A percentile compares a stretch with the other conserved stretches of the same genome.
phyloP scores from a whole-genome alignment of 2,888 invertebrate genomes.

The Abrostola triplasia region DNA sequence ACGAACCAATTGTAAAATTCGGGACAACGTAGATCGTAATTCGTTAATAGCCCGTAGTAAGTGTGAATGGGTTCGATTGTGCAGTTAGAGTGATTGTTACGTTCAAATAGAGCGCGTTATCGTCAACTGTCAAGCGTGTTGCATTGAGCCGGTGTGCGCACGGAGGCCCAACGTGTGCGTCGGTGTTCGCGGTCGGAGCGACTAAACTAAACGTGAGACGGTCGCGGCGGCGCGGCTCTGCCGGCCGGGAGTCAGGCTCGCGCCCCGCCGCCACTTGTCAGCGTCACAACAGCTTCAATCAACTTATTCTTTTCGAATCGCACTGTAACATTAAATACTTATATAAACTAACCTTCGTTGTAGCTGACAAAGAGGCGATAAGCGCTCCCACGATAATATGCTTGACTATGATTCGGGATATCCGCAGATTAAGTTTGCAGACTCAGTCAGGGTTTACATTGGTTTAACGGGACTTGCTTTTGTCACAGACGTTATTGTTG shows the following conservation, averaged over 20 bases:
- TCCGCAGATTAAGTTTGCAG: slow-evolving; percentile 41
- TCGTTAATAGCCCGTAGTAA: slow-evolving; percentile 58
- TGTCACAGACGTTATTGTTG: slow-evolving; percentile 44
- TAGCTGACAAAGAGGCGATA: slow-evolving; percentile 62
- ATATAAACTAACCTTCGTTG: slow-evolving; percentile 72
- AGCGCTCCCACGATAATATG: slow-evolving; percentile 74
- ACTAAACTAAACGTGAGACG: slow-evolving; percentile 74
- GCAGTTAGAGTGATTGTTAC: slow-evolving; percentile 71
- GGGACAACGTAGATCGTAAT: slow-evolving; percentile 55
- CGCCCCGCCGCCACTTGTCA: slow-evolving; percentile 70
- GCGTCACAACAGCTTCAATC: slow-evolving; percentile 72
- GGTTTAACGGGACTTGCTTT: slow-evolving; percentile 54
- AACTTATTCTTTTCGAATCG: slow-evolving; percentile 79
- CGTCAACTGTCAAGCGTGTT: slow-evolving; percentile 68
- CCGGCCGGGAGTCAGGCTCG: slow-evolving; percentile 56
- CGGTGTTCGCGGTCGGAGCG: slow-evolving; percentile 75
- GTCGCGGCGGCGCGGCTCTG: slow-evolving; percentile 45
- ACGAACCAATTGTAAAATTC: slow-evolving; percentile 53
- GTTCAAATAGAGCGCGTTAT: slow-evolving; percentile 83
- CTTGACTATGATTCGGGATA: slow-evolving; percentile 66
- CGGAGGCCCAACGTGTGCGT: slow-evolving; percentile 76
- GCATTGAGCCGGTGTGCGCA: slow-evolving; percentile 52
- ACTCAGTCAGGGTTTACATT: slow-evolving; percentile 27
- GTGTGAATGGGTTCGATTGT: slow-evolving; percentile 68
- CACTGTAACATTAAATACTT: slow-evolving; percentile 69